Evolutionary conservation across 2,888 invertebrate genomes (phyloP).

Genomic region (Ecliptopera silaceata): DNA sequence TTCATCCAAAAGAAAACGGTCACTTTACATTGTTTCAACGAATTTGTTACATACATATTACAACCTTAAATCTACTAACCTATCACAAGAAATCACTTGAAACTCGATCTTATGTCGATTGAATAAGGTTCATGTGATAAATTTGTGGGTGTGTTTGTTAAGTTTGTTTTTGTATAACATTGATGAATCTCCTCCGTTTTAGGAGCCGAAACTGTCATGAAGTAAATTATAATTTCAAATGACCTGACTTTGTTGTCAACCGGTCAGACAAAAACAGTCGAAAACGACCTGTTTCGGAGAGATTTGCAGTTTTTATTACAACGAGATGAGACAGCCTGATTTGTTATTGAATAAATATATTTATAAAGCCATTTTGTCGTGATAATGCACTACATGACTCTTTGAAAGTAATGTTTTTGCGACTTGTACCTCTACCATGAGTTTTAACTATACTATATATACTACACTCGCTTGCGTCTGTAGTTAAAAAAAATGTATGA

Average conservation of each 20-base stretch:
- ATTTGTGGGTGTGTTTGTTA: conserved; percentile 10
- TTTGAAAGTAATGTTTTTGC: background rate
- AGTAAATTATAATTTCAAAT: conserved; percentile 77
- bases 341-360: background rate
- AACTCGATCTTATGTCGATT: conserved; percentile 18
- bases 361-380: background rate
- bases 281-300: conserved; percentile 60
- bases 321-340: conserved; percentile 26
- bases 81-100: conserved; percentile 1
- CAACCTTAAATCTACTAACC: conserved; percentile 32
- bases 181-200: conserved; percentile 75
- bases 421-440: background rate
- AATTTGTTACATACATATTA: conserved; percentile 54
- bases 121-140: conserved; percentile 17
- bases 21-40: conserved; percentile 72
- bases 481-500: no score
- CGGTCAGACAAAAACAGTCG: conserved; percentile 46
- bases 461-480: no score
- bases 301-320: conserved; percentile 55
- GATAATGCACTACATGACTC: background rate
- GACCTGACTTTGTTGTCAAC: conserved; percentile 65
- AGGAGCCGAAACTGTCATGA: conserved; percentile 71
- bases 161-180: conserved; percentile 57
- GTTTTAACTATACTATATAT: no score
- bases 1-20: conserved; percentile 58